A percentile compares a stretch with the other conserved stretches of the same genome.
These are phyloP conservation scores for Mycetomoellerius zeteki DNA, from an alignment of 1,140 invertebrate genomes.

Conservation along the genomic window DNA sequence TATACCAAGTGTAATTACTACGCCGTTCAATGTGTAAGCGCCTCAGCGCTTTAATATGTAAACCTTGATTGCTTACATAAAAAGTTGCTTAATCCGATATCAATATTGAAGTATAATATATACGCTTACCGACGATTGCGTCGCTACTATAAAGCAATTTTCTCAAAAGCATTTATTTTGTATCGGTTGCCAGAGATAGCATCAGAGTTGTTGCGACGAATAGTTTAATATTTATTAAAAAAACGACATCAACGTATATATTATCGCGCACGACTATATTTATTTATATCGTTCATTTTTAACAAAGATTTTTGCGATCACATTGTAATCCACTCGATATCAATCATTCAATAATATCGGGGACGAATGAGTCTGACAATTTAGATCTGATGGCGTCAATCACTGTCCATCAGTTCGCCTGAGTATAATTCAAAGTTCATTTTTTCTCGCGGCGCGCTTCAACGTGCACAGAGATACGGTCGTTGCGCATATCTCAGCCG, in stretches of 20 bases:
- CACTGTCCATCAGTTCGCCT: constrained; percentile 41
- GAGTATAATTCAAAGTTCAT: background rate
- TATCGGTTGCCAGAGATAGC: background rate
- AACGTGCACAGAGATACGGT: background rate
- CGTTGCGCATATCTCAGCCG: constrained; percentile 40
- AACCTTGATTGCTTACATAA: constrained; percentile 31
- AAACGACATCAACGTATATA: background rate
- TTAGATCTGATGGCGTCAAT: constrained; percentile 53
- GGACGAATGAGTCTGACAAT: constrained; percentile 43
- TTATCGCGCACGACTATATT: background rate
- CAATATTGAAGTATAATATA: constrained; percentile 3
- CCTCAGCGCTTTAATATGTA: background rate
- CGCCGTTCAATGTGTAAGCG: background rate
- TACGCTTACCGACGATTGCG: background rate
- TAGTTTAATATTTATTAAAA: background rate
- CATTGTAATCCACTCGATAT: constrained; percentile 44
- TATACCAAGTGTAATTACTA: constrained; percentile 45
- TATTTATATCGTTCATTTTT: constrained; percentile 35
- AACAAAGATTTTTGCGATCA: constrained; percentile 5
- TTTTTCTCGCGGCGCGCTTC: constrained; percentile 33
- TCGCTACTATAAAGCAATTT: constrained; percentile 10
- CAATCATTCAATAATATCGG: constrained; percentile 35
- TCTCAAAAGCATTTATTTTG: constrained; percentile 42
- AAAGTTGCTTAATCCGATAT: constrained; percentile 31
- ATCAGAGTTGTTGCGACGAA: background rate